Base-by-base conservation (phyloP, 2,113 vertebrate genomes). In the Archilochus colubris region DNA sequence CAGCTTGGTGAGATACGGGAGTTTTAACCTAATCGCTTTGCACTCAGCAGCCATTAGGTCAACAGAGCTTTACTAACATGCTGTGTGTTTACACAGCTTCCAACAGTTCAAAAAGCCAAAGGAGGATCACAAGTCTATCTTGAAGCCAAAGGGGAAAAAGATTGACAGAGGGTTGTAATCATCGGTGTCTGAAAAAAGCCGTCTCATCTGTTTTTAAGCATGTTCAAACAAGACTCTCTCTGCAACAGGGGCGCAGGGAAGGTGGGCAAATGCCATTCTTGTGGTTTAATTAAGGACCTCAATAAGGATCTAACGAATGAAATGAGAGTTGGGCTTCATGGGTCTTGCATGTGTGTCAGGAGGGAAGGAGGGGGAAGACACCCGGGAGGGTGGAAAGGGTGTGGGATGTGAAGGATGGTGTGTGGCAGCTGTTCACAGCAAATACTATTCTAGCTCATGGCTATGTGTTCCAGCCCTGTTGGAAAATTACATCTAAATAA, bases 401-500 rank as follows among this genome's bases (percentile, higher is more conserved):
- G 96, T 95, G 95, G 94, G 92, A 94, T 95, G 79, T 82, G 87
- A 91, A 89, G 95, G 95, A 96, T 88, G 50, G 96, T 87, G 79
- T 78, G 76, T 95, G 96, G 97, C 97, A 97, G 97, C 97, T 98
- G 96, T 92, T 96, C 97, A 81, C 57, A 94, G 97, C 95, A 97
- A 97, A 97, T 96, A 97, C 96, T 97, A 96, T 97, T 97, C 97
- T 98, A 97, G 97, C 97, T 98, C 95, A 95, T 96, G 96, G 97
- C 95, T 97, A 95, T 97, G 95, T 97, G 97, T 98, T 97, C 97
- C 97, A 98, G 84, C 97, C 96, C 95, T 96, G 95, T 96, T 98
- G 97, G 97, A 98, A 98, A 98, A 98, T 98, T 98, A 97, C 97
- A 97, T 97, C 97, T 97, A 98, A 98, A 98, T 98, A 98, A 98